phyloP scores from a whole-genome alignment of 1,140 invertebrate species.

The Lepidurus arcticus region DNA sequence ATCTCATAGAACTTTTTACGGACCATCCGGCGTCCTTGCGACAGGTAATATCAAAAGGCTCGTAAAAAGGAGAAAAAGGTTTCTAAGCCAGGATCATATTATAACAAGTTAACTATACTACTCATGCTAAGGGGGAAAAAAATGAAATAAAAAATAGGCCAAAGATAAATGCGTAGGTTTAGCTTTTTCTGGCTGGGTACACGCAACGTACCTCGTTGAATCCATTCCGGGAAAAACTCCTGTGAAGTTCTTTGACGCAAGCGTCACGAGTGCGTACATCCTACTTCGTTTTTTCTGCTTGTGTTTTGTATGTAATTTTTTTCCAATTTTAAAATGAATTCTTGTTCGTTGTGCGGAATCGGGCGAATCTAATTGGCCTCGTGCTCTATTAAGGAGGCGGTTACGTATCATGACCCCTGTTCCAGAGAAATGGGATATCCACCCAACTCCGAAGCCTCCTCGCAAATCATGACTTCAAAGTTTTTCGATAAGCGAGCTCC shows the following conservation, averaged over 20 bases:
- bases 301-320: background rate
- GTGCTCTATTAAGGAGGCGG: conserved; percentile 17
- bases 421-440: background rate
- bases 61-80: background rate
- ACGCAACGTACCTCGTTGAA: too few relatives aligned
- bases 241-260: too few relatives aligned
- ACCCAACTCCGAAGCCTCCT: background rate
- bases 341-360: background rate
- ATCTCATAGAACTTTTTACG: too few relatives aligned
- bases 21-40: background rate
- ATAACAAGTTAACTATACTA: background rate
- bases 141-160: too few relatives aligned
- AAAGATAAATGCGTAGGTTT: too few relatives aligned
- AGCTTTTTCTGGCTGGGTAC: too few relatives aligned
- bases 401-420: background rate
- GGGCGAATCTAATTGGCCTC: background rate
- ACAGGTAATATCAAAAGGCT: background rate
- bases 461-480: background rate
- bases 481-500: background rate
- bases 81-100: background rate
- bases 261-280: too few relatives aligned
- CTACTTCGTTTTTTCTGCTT: too few relatives aligned
- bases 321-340: background rate
- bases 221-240: too few relatives aligned
- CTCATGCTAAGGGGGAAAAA: too few relatives aligned